Evolutionary conservation across 2,888 invertebrate species (phyloP), one percentile per base, ranked within the genome.

Genomic region (Epinotia brunnichana): DNA sequence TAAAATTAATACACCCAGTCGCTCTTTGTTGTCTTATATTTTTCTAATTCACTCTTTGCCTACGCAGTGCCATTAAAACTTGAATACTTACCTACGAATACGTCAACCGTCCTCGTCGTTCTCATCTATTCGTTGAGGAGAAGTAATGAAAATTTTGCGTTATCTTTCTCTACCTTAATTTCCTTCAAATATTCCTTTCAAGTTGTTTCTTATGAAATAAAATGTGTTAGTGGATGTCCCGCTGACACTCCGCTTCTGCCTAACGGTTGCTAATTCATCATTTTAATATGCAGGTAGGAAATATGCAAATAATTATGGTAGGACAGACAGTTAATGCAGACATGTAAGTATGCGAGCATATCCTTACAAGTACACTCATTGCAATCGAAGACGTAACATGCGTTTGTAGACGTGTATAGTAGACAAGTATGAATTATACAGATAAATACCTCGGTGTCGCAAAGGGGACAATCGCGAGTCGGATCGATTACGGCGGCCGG

Each of bases 401-500:
- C 70, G 62, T 59, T 57, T 24, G 56, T 57, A 62, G 68, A 62
- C 62, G 39, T 62, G 60, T 44, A 19, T 54, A 54, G 57, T 56
- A 68, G 53, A 29, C 59, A 61, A 67, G 24, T 68, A 57, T 68
- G 63, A 59, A 59, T 69, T 56, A 69, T 63, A 59, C 68, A 44
- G 57, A 57, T n/a, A n/a, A n/a, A n/a, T 21, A 69, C 62, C 51
- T 72, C 62, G 53, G 69, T 74, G 68, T 69, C 63, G 73, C 75
- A 76, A 77, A 78, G 85, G 83, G 84, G 85, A 85, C 85, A 83
- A 86, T 85, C 85, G 86, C 84, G 75, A 84, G 61, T 68, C 87
- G 83, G 88, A 92, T 90, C 88, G 90, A 90, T 90, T 87, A 80
- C 81, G 68, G 54, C 67, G 67, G 48, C 39, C n/a, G 61, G 56